Base-by-base conservation (phyloP, 2,113 vertebrate species). In the Acrocephalus arundinaceus region DNA sequence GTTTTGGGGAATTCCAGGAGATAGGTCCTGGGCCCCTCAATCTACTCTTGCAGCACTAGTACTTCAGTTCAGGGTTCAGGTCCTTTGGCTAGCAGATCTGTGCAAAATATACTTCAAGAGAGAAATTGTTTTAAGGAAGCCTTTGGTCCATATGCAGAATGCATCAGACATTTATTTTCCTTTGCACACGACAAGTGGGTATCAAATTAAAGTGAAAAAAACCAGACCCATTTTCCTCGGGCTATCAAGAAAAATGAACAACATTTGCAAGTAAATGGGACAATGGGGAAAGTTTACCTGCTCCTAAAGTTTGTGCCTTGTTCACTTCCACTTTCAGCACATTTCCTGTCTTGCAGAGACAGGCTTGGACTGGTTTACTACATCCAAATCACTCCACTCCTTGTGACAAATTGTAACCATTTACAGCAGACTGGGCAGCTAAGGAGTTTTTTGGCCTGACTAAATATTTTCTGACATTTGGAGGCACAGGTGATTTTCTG, bases 181-280 rank as follows among this genome's bases (percentile, higher is more conserved):
- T 78, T 88, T 82, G 41, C 78, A 59, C 62, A 39, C 4, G 15
- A 58, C 21, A 76, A 66, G 58, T 2, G 51, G 15, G 7, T 52
- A 84, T 78, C 37, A 72, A 89, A 94, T 28, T 7, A 63, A 85
- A 65, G 20, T 28, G 22, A 39, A 78, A 63, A 52, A 68, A 71
- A 75, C 1, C 20, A 65, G n/a, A 2, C 23, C 33, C 3, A 2
- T 35, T 76, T 92, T 43, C 17, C 48, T 43, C 0, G 0, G 27
- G 7, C 33, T 81, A 31, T 74, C 10, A 27, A 58, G 23, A 90
- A 65, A 24, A 72, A 14, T 27, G 18, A 63, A 28, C 7, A 87
- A 62, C 15, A 30, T 49, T 79, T 80, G 8, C 63, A 58, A 11
- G 25, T 25, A 84, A 78, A 75, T 30, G 45, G 6, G 22, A 11